These are phyloP conservation scores for Furcifer pardalis DNA, from an alignment of 2,797 vertebrate genomes.

Conservation along the genomic window DNA sequence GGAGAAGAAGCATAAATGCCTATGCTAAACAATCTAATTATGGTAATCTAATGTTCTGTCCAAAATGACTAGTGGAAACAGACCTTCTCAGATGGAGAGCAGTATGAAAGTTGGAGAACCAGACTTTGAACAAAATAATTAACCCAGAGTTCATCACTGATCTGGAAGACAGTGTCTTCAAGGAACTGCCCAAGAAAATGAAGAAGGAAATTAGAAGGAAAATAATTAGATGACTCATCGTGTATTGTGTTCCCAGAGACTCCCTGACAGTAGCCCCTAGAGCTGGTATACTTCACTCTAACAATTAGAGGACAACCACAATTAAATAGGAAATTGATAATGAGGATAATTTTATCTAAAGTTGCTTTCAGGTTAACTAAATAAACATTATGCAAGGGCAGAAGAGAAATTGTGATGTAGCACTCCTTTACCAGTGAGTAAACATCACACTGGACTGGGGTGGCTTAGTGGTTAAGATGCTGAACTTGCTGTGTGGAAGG, in stretches of 20 bases:
- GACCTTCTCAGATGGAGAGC: slow-evolving; percentile 2
- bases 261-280: not conserved
- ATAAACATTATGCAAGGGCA: not conserved
- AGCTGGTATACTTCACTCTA: not conserved
- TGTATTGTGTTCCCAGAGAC: no score
- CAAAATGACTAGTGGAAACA: not conserved
- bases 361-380: not conserved
- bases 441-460: no score
- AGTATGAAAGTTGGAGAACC: not conserved
- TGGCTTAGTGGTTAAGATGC: no score
- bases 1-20: not conserved
- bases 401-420: not conserved
- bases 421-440: not conserved
- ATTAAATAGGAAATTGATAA: not conserved
- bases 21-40: not conserved
- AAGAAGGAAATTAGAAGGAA: not conserved
- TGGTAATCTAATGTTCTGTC: not conserved
- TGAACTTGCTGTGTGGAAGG: no score
- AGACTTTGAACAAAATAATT: not conserved
- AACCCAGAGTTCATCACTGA: not conserved
- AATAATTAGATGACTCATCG: not conserved
- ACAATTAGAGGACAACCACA: not conserved
- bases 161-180: not conserved
- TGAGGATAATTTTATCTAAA: not conserved
- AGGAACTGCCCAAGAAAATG: not conserved